Base-by-base conservation (phyloP, 2,113 vertebrate genomes). In the Ascaphus truei region DNA sequence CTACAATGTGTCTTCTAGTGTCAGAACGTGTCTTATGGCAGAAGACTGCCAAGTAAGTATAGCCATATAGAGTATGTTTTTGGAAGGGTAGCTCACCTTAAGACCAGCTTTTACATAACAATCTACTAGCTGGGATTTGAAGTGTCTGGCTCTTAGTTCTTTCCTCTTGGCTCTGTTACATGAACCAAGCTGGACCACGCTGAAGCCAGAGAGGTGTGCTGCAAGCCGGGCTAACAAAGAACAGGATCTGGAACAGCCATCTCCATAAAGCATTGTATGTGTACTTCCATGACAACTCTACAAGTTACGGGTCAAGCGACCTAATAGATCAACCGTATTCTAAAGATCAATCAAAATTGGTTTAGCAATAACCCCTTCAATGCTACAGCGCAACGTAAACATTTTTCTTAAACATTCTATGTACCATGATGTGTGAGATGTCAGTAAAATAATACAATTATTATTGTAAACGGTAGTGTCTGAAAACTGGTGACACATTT, bases 181-280 rank as follows among this genome's bases (percentile, higher is more conserved):
- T 31, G 53, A 57, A 1, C 45, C 52, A 18, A 74, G 16, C 15
- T 64, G 72, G 3, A 74, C 41, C 22, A 71, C 22, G 37, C 1
- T 43, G 18, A 64, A 74, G 15, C 65, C 60, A 27, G 66, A 51
- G 2, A 74, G n/a, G n/a, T 74, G 66, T 25, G 66, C 66, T 36
- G 73, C 66, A 13, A 74, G 66, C 5, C 39, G 61, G 10, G 39
- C 48, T 47, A 73, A 11, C 26, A 37, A 43, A 25, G 25, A 16
- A 13, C 22, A 62, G 23, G 47, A 48, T 23, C 66, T 34, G 16
- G 52, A 39, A 59, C 67, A 71, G 5, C 73, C 73, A 26, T 74
- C 73, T 41, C 64, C 73, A 34, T 60, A 74, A 7, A 74, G 60
- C 60, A 74, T 37, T 26, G 67, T 69, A 50, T 74, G 59, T 13